Evolutionary conservation across 2,888 invertebrate genomes (phyloP).

Genomic region (Eristalinus sepulchralis): DNA sequence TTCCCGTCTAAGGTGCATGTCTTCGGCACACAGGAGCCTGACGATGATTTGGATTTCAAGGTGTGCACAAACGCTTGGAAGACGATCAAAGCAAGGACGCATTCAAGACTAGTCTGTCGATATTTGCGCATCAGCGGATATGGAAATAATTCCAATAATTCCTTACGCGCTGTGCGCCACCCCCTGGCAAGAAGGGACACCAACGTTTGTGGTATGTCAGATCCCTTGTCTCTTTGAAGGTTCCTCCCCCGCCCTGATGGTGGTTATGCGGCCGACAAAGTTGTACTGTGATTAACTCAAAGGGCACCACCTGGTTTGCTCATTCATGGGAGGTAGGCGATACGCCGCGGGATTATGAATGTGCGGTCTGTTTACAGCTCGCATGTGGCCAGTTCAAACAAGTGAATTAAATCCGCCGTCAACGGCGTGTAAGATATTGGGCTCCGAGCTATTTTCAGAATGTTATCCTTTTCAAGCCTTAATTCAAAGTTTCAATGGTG

Average conservation of each 20-base stretch:
- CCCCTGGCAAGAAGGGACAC: not conserved
- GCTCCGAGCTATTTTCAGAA: too few relatives aligned
- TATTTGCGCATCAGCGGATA: slow-evolving; percentile 32
- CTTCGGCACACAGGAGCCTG: slow-evolving; percentile 26
- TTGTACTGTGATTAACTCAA: not conserved
- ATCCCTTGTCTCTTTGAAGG: not conserved
- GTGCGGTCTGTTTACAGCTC: not conserved
- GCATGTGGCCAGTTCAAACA: not conserved
- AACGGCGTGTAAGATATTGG: too few relatives aligned
- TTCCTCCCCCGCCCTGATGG: not conserved
- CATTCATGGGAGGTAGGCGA: not conserved
- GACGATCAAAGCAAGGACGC: slow-evolving; percentile 50
- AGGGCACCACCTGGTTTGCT: not conserved
- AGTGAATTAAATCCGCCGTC: too few relatives aligned
- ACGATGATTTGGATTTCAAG: slow-evolving; percentile 51
- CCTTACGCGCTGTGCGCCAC: slow-evolving; percentile 22
- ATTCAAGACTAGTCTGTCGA: slow-evolving; percentile 22
- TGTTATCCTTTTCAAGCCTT: too few relatives aligned
- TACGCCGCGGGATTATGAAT: not conserved
- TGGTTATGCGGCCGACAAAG: not conserved
- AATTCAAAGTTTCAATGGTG: too few relatives aligned
- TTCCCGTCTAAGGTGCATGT: slow-evolving; percentile 50
- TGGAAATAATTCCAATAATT: slow-evolving; percentile 48
- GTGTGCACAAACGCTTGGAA: slow-evolving; percentile 27
- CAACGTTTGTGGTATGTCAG: not conserved